These are phyloP conservation scores for Monochamus saltuarius DNA, from an alignment of 1,140 invertebrate genomes.

Conservation along the genomic window DNA sequence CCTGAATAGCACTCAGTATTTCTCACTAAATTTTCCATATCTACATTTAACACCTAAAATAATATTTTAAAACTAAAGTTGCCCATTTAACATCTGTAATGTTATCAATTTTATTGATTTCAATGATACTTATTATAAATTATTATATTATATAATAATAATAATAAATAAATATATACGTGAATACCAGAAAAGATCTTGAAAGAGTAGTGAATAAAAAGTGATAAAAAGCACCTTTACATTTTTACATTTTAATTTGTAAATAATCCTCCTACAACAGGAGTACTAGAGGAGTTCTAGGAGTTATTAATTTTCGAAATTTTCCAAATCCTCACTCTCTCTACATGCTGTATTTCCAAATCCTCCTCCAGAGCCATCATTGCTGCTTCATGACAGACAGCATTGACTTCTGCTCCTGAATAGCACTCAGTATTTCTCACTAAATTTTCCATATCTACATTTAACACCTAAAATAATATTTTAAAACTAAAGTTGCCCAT, in stretches of 20 bases:
- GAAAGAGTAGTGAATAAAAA: too few relatives aligned
- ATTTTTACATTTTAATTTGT: conserved; percentile 23
- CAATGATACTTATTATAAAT: too few relatives aligned
- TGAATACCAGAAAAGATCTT: too few relatives aligned
- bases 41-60: conserved; percentile 57
- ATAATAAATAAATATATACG: too few relatives aligned
- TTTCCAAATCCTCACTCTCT: conserved; percentile 65
- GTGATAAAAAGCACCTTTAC: too few relatives aligned
- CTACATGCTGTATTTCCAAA: conserved; percentile 58
- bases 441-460: conserved; percentile 65
- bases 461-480: conserved; percentile 44
- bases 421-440: conserved; percentile 71
- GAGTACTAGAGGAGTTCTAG: conserved; percentile 69
- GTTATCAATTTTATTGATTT: too few relatives aligned
- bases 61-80: neutral
- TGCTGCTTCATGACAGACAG: conserved; percentile 84
- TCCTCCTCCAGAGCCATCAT: conserved; percentile 75
- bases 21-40: conserved; percentile 63
- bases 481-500: too few relatives aligned
- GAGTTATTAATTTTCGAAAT: conserved; percentile 64
- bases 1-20: conserved; percentile 80
- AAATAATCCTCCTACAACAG: conserved; percentile 59
- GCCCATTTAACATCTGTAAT: too few relatives aligned
- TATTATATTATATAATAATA: too few relatives aligned
- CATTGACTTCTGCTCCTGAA: conserved; percentile 87